Evolutionary conservation across 2,888 invertebrate species (phyloP).

Genomic region (Conomelus anceps): DNA sequence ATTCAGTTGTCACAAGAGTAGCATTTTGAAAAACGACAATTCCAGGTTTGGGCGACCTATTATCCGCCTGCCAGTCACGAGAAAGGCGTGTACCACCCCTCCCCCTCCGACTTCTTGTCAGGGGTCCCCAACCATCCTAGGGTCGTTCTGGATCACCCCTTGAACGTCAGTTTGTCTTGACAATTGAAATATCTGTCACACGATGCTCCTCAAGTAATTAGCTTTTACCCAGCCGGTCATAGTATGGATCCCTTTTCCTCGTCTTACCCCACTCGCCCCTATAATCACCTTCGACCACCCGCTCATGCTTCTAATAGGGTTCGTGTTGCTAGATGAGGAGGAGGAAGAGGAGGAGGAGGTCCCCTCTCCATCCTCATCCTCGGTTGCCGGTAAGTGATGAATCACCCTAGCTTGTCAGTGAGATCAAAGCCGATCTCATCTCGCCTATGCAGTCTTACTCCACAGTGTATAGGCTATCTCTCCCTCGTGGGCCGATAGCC

Average conservation of each 20-base stretch:
- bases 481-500: neutral
- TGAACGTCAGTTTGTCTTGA: neutral
- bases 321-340: too few relatives aligned
- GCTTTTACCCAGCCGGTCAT: neutral
- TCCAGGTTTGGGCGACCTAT: neutral
- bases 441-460: neutral
- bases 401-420: neutral
- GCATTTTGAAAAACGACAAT: neutral
- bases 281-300: neutral
- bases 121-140: neutral
- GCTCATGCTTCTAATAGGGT: neutral
- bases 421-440: neutral
- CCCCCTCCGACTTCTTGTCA: neutral
- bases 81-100: neutral
- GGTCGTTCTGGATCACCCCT: neutral
- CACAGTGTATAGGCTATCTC: too few relatives aligned
- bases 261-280: neutral
- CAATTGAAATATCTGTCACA: neutral
- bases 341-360: too few relatives aligned
- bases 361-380: neutral
- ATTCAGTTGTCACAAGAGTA: neutral
- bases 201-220: neutral
- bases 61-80: neutral
- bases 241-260: neutral
- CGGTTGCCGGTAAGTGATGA: neutral